Conservation (phyloP, 2,113 vertebrate genomes). For the Pelmatolapia mariae region DNA sequence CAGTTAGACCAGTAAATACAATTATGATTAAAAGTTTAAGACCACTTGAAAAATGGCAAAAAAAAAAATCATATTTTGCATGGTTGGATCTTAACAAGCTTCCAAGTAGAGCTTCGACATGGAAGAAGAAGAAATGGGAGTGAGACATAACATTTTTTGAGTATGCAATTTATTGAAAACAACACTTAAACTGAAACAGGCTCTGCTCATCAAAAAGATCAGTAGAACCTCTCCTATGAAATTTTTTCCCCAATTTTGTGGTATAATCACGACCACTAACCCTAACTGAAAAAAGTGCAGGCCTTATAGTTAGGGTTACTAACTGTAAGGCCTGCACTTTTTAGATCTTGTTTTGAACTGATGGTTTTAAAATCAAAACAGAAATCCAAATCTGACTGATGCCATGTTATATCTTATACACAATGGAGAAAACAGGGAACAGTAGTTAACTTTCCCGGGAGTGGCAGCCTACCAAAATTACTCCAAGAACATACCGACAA, state of each 20-base stretch:
- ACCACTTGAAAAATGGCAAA: neutral
- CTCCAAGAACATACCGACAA: neutral
- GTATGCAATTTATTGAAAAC: neutral
- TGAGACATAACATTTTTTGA: neutral
- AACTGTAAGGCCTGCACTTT: neutral
- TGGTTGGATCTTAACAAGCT: neutral
- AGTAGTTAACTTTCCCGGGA: neutral
- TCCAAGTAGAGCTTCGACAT: neutral
- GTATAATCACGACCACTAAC: neutral
- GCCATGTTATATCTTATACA: neutral
- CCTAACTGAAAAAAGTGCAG: neutral
- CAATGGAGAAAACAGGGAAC: neutral
- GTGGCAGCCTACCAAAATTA: neutral
- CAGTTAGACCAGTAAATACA: neutral
- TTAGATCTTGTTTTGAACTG: neutral
- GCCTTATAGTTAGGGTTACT: neutral
- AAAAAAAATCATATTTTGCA: neutral
- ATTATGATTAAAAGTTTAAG: neutral
- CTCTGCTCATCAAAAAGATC: neutral
- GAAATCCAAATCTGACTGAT: neutral
- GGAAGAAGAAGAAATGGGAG: neutral
- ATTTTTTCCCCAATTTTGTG: rapidly evolving
- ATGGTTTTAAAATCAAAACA: neutral
- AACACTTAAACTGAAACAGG: neutral
- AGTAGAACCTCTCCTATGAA: neutral